phyloP scores from a whole-genome alignment of 2,797 vertebrate species.

The Esox lucius region DNA sequence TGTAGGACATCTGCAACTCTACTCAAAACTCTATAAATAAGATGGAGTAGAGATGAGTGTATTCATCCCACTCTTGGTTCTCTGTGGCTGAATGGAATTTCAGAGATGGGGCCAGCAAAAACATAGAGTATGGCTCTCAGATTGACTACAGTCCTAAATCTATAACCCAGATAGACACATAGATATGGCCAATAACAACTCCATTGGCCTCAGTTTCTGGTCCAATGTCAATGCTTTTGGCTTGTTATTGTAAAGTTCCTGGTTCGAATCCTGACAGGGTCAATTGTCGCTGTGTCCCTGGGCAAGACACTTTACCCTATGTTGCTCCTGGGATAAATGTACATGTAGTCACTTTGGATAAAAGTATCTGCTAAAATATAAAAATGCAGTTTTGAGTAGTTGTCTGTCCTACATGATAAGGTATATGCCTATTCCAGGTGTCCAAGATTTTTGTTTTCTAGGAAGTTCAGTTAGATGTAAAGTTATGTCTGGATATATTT shows the following conservation, averaged over 20 bases:
- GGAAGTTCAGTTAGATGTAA: no score
- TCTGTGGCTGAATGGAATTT: slow-evolving; percentile 57
- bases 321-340: no score
- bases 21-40: slow-evolving; percentile 74
- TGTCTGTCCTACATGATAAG: no score
- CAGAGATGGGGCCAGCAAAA: slow-evolving; percentile 47
- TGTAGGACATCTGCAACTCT: slow-evolving; percentile 73
- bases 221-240: neutral
- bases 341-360: no score
- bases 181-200: slow-evolving; percentile 11
- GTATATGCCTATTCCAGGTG: no score
- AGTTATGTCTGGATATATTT: no score
- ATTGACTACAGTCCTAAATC: slow-evolving; percentile 56
- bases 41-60: slow-evolving; percentile 59
- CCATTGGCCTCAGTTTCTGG: neutral
- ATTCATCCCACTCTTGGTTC: slow-evolving; percentile 50
- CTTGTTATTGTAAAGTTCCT: neutral
- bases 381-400: no score
- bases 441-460: no score
- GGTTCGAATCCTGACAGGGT: no score
- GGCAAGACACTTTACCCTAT: no score
- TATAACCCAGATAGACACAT: slow-evolving; percentile 51
- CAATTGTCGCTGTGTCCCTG: no score
- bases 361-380: no score
- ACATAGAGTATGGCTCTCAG: slow-evolving; percentile 34